phyloP scores from a whole-genome alignment of 2,888 invertebrate genomes.

The Diarsia rubi region DNA sequence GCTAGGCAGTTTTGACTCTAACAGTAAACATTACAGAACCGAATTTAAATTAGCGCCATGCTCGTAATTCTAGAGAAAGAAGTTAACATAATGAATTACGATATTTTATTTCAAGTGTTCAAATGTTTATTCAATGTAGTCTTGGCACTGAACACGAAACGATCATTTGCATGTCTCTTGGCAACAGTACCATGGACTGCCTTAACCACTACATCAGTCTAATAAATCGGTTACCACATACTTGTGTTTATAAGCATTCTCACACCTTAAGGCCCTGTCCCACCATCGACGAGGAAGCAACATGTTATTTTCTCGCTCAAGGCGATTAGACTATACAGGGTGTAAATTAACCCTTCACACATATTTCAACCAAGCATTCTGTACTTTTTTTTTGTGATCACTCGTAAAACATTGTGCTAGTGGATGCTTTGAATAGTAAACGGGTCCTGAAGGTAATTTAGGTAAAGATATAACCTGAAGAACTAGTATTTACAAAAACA shows the following conservation, averaged over 20 bases:
- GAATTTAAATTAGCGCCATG: not conserved
- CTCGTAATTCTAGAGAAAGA: not conserved
- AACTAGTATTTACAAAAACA: no score
- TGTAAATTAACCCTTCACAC: no score
- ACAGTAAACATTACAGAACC: not conserved
- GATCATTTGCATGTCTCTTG: conserved; percentile 12
- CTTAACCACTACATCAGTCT: not conserved
- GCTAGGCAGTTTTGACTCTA: not conserved
- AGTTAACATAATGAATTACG: not conserved
- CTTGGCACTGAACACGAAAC: conserved; percentile 1
- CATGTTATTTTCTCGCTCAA: not conserved
- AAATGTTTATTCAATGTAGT: not conserved
- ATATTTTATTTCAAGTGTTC: not conserved
- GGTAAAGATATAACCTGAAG: no score
- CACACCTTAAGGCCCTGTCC: not conserved
- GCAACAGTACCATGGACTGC: conserved; percentile 11
- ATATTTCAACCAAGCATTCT: no score
- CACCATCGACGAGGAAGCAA: not conserved
- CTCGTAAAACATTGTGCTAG: no score
- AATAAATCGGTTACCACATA: not conserved
- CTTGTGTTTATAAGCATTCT: not conserved
- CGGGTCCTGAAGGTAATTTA: no score
- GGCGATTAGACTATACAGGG: no score
- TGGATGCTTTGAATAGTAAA: no score
- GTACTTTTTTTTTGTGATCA: no score